Evolutionary conservation across 1,140 invertebrate genomes (phyloP), one percentile per base, ranked within the genome.

Genomic region (Nephila pilipes): DNA sequence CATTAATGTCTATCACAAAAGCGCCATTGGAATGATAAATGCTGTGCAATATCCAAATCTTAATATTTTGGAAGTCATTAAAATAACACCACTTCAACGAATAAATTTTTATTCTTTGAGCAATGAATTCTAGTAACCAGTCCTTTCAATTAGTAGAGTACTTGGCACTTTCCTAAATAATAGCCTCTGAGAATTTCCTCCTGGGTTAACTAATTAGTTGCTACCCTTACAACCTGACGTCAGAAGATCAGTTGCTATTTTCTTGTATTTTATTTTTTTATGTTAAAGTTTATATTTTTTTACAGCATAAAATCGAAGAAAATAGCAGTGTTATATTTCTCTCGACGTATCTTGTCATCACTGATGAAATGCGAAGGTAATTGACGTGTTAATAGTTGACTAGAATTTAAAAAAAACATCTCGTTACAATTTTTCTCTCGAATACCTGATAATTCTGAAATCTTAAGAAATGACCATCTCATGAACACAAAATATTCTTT

Each of bases 161-260:
- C 69, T 75, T 75, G 69, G 69, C 69, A 36, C 29, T 32, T 75
- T 22, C 18, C 69, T 75, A 75, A 75, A 32, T 75, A 75, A 75
- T 32, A 75, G 69, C 29, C 69, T 20, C 25, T 4, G 69, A 75
- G 69, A 75, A 75, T 75, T 75, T 36, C 29, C 69, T 75, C 16
- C 16, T 29, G 5, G 69, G 69, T 36, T 75, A 75, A 75, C 69
- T 75, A 75, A 75, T 75, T 75, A 75, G 29, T 36, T 16, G 29
- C 18, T 75, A 75, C 69, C 69, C 29, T 75, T 75, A 32, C 29
- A 75, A 29, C 3, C 32, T 75, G 32, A 75, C 12, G 16, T 36
- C 29, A 75, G 16, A 75, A 14, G 3, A 18, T 14, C 32, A 12
- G 18, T 32, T 60, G 5, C 58, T 60, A 20, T 16, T 60, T 75